Base-by-base conservation (phyloP, 2,113 vertebrate species). In the Rhizomys pruinosus region DNA sequence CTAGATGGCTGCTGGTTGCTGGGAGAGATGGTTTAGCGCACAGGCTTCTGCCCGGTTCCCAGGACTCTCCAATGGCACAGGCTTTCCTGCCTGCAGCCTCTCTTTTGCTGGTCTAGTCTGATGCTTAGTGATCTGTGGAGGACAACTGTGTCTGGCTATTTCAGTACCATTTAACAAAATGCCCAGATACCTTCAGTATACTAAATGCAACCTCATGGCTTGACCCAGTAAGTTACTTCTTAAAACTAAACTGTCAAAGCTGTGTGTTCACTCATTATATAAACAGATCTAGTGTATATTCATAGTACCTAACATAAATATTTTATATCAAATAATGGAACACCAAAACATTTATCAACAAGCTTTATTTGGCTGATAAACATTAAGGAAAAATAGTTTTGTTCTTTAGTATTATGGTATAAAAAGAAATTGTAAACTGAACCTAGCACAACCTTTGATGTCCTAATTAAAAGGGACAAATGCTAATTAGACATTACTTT, bases 91-190 rank as follows among this genome's bases (percentile, higher is more conserved):
- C 9, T 13, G 29, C 29, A 66, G 5, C n/a, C 39, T 81, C 42
- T 79, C 16, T 22, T n/a, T 3, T 11, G 72, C 23, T 42, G 63
- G 55, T 27, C 17, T 94, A 74, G 76, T 52, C 37, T 44, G 37
- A 91, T 73, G 64, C 63, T 72, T 80, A 63, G 92, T 19, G 80
- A 42, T 84, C 69, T 79, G 90, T 22, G 57, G 55, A 90, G 27
- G 85, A 64, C 73, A 91, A 90, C 52, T 78, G 37, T 52, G 55
- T 81, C 71, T 64, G 39, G 69, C 22, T 68, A 95, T 81, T 88
- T 88, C 55, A 90, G 64, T n/a, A 77, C 19, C 37, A 68, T 61
- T 84, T 96, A 95, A 94, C 93, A 92, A 96, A 88, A 64, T 55
- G 39, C 42, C 77, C 37, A 87, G 84, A 64, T 2, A 42, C 68